Conservation (phyloP, 2,888 invertebrate genomes). For the Scotopteryx bipunctaria region DNA sequence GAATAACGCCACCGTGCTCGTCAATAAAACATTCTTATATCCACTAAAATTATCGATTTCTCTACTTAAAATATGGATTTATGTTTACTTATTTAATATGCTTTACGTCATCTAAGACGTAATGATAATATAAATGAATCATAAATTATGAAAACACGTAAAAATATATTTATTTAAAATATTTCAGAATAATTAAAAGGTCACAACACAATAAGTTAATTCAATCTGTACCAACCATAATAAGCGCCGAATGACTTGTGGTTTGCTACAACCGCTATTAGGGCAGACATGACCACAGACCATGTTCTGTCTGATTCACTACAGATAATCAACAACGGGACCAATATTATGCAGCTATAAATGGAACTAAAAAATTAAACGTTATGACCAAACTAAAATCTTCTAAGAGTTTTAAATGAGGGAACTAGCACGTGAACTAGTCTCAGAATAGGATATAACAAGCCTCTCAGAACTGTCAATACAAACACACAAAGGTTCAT, state of each 20-base stretch:
- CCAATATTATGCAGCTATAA: conserved; percentile 15
- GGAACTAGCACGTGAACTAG: not conserved
- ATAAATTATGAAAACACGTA: no score
- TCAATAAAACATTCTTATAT: no score
- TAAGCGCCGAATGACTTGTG: conserved; percentile 75
- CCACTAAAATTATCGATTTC: no score
- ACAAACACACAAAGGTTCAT: conserved; percentile 62
- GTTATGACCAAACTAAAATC: not conserved
- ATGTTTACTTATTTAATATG: no score
- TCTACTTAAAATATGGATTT: no score
- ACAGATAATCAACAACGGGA: conserved; percentile 32
- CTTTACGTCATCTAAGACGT: no score
- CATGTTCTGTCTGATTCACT: conserved; percentile 49
- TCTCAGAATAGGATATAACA: conserved; percentile 3
- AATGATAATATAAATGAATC: no score
- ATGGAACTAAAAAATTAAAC: not conserved
- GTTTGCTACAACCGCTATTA: conserved; percentile 54
- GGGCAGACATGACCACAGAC: conserved; percentile 52
- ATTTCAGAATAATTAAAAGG: conserved; percentile 18
- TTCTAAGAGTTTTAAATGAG: no score
- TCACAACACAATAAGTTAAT: conserved; percentile 68
- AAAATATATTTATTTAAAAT: no score
- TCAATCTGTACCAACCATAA: conserved; percentile 75
- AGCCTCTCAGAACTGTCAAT: conserved; percentile 52
- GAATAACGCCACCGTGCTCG: no score